Evolutionary conservation across 2,113 vertebrate species (phyloP).

Genomic region (Aegotheles bennettii): DNA sequence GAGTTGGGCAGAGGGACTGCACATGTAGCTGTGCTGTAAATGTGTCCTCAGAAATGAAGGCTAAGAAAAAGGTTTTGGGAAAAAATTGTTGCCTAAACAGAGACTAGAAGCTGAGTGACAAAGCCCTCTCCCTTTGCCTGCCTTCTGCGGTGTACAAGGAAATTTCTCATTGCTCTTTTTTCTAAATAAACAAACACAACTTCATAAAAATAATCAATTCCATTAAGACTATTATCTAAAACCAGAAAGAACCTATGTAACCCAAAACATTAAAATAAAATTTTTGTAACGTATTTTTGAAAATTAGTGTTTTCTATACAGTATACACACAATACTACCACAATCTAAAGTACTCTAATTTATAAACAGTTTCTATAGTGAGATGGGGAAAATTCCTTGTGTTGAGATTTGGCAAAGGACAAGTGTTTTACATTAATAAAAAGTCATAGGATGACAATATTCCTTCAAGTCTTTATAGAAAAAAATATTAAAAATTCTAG

Average conservation of each 20-base stretch:
- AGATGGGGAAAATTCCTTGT: neutral
- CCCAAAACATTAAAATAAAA: neutral
- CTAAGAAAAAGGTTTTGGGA: neutral
- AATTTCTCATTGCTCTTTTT: neutral
- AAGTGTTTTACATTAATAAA: neutral
- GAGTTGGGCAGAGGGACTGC: neutral
- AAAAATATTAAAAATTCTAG: neutral
- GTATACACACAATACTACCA: neutral
- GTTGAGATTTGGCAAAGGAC: neutral
- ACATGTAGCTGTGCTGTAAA: accelerated
- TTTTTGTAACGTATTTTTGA: neutral
- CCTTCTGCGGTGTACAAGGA: neutral
- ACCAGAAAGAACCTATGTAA: neutral
- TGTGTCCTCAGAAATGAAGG: neutral
- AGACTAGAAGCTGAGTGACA: neutral
- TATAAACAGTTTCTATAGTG: neutral
- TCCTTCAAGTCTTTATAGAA: neutral
- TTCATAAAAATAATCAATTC: neutral
- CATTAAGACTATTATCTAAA: neutral
- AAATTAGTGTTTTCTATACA: neutral
- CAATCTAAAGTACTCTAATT: neutral
- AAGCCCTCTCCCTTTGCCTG: neutral
- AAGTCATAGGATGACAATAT: neutral
- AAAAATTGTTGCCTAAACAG: neutral
- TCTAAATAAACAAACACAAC: neutral